These are phyloP conservation scores for Sylvilagus floridanus DNA, from an alignment of 2,797 vertebrate genomes.

Conservation along the genomic window DNA sequence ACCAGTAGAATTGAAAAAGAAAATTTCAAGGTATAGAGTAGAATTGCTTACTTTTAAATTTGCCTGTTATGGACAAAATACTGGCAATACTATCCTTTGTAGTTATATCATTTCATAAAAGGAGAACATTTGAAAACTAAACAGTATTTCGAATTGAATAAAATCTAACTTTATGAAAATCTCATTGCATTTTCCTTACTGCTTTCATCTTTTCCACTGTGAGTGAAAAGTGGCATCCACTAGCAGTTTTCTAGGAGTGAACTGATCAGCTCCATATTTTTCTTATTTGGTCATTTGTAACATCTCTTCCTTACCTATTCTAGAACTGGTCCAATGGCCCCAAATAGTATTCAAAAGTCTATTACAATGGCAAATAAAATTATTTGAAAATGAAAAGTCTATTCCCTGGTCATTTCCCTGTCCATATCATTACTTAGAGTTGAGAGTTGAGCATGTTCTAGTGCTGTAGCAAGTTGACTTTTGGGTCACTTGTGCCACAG, in stretches of 20 bases:
- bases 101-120: conserved; percentile 1
- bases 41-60: conserved; percentile 17
- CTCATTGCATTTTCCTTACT: not conserved
- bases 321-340: not conserved
- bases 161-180: conserved; percentile 29
- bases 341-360: not conserved
- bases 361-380: not conserved
- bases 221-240: not conserved
- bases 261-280: not conserved
- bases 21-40: not conserved
- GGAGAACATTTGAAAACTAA: not conserved
- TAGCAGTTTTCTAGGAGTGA: not conserved
- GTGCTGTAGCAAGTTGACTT: not conserved
- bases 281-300: not conserved
- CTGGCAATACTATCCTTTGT: not conserved
- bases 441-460: not conserved
- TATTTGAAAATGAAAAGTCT: not conserved
- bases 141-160: not conserved
- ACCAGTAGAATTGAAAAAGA: not conserved
- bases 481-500: not conserved
- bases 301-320: not conserved
- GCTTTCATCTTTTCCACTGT: not conserved
- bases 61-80: not conserved
- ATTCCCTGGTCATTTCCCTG: not conserved
- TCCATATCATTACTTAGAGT: not conserved